phyloP scores from a whole-genome alignment of 2,888 invertebrate species.

The Orthonevra nobilis region DNA sequence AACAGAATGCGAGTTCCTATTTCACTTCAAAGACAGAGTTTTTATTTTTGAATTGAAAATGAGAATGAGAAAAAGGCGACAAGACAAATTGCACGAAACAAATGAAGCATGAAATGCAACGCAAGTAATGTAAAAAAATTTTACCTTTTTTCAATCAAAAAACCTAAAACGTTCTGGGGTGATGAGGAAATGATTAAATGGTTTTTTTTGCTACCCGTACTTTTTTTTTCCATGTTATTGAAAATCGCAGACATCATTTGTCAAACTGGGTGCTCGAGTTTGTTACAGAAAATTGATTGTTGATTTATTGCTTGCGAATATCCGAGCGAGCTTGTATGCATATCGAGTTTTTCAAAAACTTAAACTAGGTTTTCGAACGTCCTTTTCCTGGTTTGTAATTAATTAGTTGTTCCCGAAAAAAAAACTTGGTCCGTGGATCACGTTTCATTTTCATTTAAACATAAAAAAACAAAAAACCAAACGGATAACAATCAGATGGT shows the following conservation, averaged over 20 bases:
- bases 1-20: no score
- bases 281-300: conserved; percentile 44
- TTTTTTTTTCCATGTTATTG: conserved; percentile 42
- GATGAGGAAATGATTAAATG: conserved; percentile 63
- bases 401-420: conserved; percentile 34
- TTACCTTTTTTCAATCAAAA: conserved; percentile 55
- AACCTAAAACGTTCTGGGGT: conserved; percentile 31
- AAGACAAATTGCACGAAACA: conserved; percentile 65
- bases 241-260: conserved; percentile 61
- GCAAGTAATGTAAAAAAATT: conserved; percentile 23
- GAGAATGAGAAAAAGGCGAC: conserved; percentile 28
- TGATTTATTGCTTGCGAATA: conserved; percentile 53
- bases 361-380: no score
- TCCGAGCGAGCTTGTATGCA: no score
- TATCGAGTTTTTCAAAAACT: conserved; percentile 28
- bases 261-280: conserved; percentile 48
- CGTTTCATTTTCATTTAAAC: conserved; percentile 50
- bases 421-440: conserved; percentile 41
- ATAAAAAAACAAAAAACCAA: no score
- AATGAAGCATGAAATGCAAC: conserved; percentile 67
- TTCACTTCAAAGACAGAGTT: no score
- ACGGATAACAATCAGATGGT: conserved; percentile 44
- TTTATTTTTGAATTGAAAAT: conserved; percentile 15
- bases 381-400: conserved; percentile 31
- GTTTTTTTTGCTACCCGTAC: conserved; percentile 31